Base-by-base conservation (phyloP, 2,888 invertebrate species). In the Blastobasis adustella region DNA sequence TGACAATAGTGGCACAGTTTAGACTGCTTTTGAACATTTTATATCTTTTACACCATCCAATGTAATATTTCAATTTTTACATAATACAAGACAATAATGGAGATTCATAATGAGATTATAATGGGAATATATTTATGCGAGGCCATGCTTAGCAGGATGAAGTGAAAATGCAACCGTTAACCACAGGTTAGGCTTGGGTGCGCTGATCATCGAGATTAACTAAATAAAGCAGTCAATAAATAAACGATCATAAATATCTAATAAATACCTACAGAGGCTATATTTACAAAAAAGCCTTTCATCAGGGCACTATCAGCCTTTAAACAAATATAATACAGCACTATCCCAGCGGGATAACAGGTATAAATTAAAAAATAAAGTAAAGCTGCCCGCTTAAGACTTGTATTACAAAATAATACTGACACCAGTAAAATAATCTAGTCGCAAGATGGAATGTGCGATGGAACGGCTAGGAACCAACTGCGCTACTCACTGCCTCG, bases 241-340 rank as follows among this genome's bases (percentile, higher is more conserved):
- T 89, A 88, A 89, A 88, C 80, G 75, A 87, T 88, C 82, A 88
- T 89, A 89, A 89, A 89, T 89, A 89, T 89, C 87, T 89, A 88
- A 89, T 89, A 89, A 89, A 89, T 89, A 89, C 88, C 89, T 89
- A 89, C 82, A 74, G 63, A 69, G 82, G 82, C 86, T 85, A 89
- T 89, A 89, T 89, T 82, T 89, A 89, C 89, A 89, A 77, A 80
- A 82, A 83, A 83, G 85, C 85, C 73, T 77, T 74, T 73, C 67
- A 71, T 37, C 37, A 73, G 79, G 86, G 79, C 82, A 79, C 78
- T 50, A 70, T 83, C 80, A 80, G 84, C 83, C 87, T 81, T 85
- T 79, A 76, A 83, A 84, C 83, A 79, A 83, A 83, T 85, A 86
- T 85, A 86, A 85, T 88, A 87, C 88, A 87, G 80, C 81, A 80